Conservation (phyloP, 2,888 invertebrate genomes). For the Heliconius cydno region DNA sequence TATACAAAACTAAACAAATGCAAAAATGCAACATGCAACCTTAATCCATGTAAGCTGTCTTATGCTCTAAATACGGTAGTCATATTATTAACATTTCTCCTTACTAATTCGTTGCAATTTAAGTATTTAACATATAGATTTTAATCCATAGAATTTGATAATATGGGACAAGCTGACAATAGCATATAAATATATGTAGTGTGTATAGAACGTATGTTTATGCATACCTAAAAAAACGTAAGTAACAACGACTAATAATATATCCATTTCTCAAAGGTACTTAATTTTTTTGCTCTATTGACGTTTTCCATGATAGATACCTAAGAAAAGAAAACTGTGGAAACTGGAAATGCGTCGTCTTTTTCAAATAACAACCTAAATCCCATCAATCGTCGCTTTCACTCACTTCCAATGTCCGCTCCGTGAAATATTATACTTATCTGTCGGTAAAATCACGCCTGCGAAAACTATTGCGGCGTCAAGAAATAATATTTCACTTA, state of each 20-base stretch:
- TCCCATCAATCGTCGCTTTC: constrained; percentile 77
- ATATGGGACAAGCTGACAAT: too few species aligned
- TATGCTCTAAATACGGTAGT: too few species aligned
- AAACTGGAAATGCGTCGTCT: constrained; percentile 72
- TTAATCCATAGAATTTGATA: too few species aligned
- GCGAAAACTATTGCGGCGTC: constrained; percentile 73
- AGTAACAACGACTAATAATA: constrained; percentile 23
- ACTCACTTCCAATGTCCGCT: constrained; percentile 76
- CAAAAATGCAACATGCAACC: too few species aligned
- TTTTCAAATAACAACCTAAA: constrained; percentile 81
- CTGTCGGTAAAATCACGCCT: constrained; percentile 73
- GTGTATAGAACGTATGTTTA: too few species aligned
- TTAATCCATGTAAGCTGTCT: too few species aligned
- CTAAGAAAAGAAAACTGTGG: constrained; percentile 63
- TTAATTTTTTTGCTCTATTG: constrained; percentile 81
- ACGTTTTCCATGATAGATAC: constrained; percentile 81
- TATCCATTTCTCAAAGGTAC: constrained; percentile 69
- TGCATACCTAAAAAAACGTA: background rate
- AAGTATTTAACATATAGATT: too few species aligned
- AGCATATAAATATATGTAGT: too few species aligned
- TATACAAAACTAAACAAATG: too few species aligned
- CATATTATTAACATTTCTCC: too few species aligned
- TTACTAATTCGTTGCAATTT: too few species aligned
- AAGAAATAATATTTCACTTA: constrained; percentile 77
- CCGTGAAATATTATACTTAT: constrained; percentile 79